These are phyloP conservation scores for Pocota personata DNA, from an alignment of 2,888 invertebrate species.

Conservation along the genomic window DNA sequence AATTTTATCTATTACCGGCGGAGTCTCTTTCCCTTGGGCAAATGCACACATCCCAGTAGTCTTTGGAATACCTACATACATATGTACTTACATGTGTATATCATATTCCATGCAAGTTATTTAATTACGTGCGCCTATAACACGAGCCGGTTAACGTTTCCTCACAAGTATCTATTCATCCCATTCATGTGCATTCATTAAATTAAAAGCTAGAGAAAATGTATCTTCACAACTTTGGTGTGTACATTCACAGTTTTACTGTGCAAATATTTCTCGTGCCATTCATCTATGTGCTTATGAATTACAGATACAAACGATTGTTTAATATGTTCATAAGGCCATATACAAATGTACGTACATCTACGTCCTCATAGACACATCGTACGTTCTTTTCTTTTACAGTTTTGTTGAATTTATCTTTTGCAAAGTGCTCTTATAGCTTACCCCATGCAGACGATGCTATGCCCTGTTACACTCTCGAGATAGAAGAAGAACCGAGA, in stretches of 20 bases:
- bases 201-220: constrained; percentile 56
- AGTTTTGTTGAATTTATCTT: constrained; percentile 68
- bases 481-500: constrained; percentile 37
- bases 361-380: not conserved
- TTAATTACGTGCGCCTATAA: constrained; percentile 51
- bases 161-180: constrained; percentile 44
- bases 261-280: not conserved
- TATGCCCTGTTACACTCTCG: constrained; percentile 60
- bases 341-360: not conserved
- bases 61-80: too few species aligned
- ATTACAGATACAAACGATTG: constrained; percentile 57
- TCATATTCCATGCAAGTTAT: not conserved
- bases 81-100: too few species aligned
- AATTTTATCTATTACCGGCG: too few species aligned
- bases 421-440: constrained; percentile 65
- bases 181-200: constrained; percentile 65
- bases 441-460: constrained; percentile 64
- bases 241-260: constrained; percentile 32
- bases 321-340: constrained; percentile 32
- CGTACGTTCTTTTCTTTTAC: constrained; percentile 12
- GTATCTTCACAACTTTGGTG: constrained; percentile 43
- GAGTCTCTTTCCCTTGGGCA: too few species aligned
- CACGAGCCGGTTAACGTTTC: constrained; percentile 20
- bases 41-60: too few species aligned
- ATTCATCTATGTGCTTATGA: constrained; percentile 56